Evolutionary conservation across 2,113 vertebrate genomes (phyloP).

Genomic region (Apodemus speciosus): DNA sequence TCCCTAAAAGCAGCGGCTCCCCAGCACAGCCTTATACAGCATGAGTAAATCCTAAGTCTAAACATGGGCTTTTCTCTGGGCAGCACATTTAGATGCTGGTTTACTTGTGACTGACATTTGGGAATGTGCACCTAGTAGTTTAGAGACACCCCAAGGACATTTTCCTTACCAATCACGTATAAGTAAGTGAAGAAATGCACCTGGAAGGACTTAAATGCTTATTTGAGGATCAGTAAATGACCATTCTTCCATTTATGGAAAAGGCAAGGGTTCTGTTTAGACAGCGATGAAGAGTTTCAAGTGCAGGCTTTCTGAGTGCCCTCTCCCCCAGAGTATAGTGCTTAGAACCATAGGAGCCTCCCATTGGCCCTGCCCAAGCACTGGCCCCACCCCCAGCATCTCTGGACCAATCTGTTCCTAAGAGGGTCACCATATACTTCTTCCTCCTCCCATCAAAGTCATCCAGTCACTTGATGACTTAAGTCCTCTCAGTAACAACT

Average conservation of each 20-base stretch:
- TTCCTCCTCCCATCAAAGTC: background rate
- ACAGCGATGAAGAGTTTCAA: background rate
- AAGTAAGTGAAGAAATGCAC: background rate
- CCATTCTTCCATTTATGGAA: background rate
- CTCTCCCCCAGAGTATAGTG: background rate
- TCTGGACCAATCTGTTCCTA: background rate
- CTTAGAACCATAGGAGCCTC: background rate
- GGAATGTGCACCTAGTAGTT: background rate
- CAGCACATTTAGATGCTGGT: slow-evolving; percentile 77
- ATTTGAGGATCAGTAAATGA: background rate
- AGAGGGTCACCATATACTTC: rapidly evolving
- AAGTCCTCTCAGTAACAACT: too few relatives aligned
- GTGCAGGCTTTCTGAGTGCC: background rate
- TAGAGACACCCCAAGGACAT: background rate
- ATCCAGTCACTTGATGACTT: background rate
- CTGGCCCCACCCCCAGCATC: rapidly evolving
- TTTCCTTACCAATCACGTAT: background rate
- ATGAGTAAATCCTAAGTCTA: slow-evolving; percentile 78
- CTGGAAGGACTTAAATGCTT: background rate
- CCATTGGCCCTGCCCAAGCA: too few relatives aligned
- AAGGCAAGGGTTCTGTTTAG: background rate
- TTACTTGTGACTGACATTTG: slow-evolving; percentile 75
- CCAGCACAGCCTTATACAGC: slow-evolving; percentile 79
- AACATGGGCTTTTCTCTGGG: slow-evolving; percentile 82
- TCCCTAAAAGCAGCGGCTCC: slow-evolving; percentile 64